Evolutionary conservation across 2,113 vertebrate genomes (phyloP).

Genomic region (Rafetus swinhoei): DNA sequence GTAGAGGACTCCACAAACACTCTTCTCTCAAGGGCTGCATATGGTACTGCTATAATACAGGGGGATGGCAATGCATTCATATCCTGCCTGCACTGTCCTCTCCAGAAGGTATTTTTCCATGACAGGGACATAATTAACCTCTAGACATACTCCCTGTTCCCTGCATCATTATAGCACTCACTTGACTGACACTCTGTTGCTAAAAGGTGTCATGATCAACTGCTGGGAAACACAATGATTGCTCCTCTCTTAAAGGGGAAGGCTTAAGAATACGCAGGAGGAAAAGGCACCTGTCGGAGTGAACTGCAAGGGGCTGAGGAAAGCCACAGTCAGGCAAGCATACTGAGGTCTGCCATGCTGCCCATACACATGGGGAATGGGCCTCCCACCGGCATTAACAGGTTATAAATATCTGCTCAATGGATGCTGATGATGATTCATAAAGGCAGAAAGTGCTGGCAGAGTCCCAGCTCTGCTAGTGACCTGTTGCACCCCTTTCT

Average conservation of each 20-base stretch:
- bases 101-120: background rate
- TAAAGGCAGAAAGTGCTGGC: background rate
- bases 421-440: background rate
- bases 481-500: background rate
- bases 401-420: background rate
- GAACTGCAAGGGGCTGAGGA: background rate
- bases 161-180: background rate
- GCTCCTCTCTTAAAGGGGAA: background rate
- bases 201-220: background rate
- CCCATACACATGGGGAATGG: background rate
- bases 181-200: background rate
- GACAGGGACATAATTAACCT: background rate
- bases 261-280: background rate
- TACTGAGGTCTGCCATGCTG: background rate
- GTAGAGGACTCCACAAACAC: background rate
- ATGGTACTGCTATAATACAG: background rate
- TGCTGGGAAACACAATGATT: background rate
- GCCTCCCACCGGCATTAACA: background rate
- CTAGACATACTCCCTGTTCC: fast-evolving
- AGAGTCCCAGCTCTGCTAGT: background rate
- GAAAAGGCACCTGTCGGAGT: background rate
- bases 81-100: background rate
- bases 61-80: background rate
- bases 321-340: background rate
- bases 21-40: constrained; percentile 38